Conservation (phyloP, 1,140 invertebrate species). For the Psix sp. region DNA sequence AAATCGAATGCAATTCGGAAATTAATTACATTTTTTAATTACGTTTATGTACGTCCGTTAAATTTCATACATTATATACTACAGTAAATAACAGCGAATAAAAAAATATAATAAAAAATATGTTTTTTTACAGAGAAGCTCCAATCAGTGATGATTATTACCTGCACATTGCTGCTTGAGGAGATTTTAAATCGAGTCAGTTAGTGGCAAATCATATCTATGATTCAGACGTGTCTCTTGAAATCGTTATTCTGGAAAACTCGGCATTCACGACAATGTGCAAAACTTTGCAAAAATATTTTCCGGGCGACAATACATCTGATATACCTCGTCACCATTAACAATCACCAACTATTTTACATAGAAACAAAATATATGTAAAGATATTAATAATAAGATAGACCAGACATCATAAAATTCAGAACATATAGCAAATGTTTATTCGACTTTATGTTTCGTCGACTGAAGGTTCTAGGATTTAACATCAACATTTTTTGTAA, state of each 20-base stretch:
- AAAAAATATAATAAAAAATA: conserved; percentile 13
- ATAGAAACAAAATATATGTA: no score
- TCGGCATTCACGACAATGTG: conserved; percentile 68
- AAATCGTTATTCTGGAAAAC: conserved; percentile 65
- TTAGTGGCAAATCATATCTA: conserved; percentile 66
- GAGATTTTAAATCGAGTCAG: conserved; percentile 73
- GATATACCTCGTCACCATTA: conserved; percentile 68
- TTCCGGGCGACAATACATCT: conserved; percentile 63
- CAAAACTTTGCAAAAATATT: conserved; percentile 65
- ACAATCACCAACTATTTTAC: conserved; percentile 40
- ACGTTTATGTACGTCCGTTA: no score
- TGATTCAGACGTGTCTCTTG: conserved; percentile 66
- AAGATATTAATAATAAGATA: no score
- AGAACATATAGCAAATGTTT: no score
- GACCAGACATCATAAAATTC: no score
- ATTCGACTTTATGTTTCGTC: no score
- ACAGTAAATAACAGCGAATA: no score
- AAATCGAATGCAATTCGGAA: no score
- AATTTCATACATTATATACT: no score
- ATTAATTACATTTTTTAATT: no score
- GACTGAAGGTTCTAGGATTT: no score
- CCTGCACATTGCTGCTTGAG: conserved; percentile 79
- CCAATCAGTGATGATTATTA: conserved; percentile 94
- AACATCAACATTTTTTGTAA: no score
- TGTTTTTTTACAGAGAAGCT: conserved; percentile 81